These are phyloP conservation scores for Platysternon megacephalum DNA, from an alignment of 2,113 vertebrate species.

Conservation along the genomic window DNA sequence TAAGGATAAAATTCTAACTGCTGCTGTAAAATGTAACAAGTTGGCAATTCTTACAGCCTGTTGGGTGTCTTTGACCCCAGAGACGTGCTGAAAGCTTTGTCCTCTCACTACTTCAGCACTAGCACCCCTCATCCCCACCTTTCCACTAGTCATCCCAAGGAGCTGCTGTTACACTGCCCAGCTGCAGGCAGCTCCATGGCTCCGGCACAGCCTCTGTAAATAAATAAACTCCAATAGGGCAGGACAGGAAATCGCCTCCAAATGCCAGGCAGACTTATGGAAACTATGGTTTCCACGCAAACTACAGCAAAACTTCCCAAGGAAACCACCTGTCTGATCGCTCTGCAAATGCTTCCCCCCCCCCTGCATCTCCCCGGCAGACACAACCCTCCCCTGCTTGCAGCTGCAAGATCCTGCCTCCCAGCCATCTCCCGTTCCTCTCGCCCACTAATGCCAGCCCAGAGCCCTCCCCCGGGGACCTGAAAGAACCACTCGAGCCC, in stretches of 20 bases:
- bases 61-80: neutral
- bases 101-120: neutral
- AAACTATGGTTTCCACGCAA: neutral
- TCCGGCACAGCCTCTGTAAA: neutral
- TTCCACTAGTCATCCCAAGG: neutral
- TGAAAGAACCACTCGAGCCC: neutral
- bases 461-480: conserved; percentile 7
- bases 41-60: neutral
- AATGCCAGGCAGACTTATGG: neutral
- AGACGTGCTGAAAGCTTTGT: neutral
- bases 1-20: neutral
- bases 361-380: neutral
- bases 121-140: neutral
- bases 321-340: conserved; percentile 62
- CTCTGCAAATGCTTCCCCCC: neutral
- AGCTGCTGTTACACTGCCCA: neutral
- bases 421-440: conserved; percentile 22
- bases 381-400: neutral
- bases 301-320: conserved; percentile 51
- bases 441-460: conserved; percentile 54
- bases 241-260: neutral
- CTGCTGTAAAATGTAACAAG: neutral
- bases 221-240: neutral
- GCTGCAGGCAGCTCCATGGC: neutral
- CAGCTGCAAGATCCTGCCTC: neutral